Base-by-base conservation (phyloP, 2,888 invertebrate species). In the Strigamia transsilvanica region DNA sequence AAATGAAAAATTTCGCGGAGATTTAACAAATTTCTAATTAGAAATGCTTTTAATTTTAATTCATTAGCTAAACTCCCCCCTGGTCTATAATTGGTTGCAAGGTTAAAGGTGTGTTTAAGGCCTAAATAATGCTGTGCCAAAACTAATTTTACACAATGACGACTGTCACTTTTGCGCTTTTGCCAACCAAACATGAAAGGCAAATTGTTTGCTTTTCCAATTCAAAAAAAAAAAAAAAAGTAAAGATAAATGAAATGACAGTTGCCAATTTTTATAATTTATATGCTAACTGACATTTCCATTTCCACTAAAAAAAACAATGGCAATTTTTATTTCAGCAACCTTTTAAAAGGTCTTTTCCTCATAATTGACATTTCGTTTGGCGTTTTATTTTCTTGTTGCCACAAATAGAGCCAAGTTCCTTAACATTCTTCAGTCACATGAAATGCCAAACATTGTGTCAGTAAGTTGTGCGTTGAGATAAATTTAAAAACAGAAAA, bases 121-220 rank as follows among this genome's bases (percentile, higher is more conserved):
- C 13, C 73, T 73, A 73, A 56, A 56, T 56, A 18, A 27, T 73
- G 73, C 5, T 23, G 61, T 61, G 61, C 61, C 61, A 61, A 23
- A 23, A 61, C 61, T 61, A 61, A 61, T 61, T 61, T 61, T 61
- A 21, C 61, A 21, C 61, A 61, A 61, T 61, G 61, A 61, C 61
- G 61, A 61, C 18, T 61, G 61, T 61, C 61, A 7, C 23, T 61
- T 61, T 61, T 61, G 61, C 61, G 61, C 61, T 61, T 61, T 61
- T 61, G 61, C 61, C 61, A 61, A 61, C 61, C 23, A 12, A 73
- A 73, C 32, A 13, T 27, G 27, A 32, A 32, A 32, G 27, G 73
- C 73, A 73, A 73, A 73, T n/a, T 27, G 73, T 73, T 73, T 73
- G 73, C 13, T 73, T 73, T 73, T 32, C 73, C 23, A 73, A 73